Evolutionary conservation across 2,113 vertebrate genomes (phyloP).

Genomic region (Sarotherodon lohbergeri): DNA sequence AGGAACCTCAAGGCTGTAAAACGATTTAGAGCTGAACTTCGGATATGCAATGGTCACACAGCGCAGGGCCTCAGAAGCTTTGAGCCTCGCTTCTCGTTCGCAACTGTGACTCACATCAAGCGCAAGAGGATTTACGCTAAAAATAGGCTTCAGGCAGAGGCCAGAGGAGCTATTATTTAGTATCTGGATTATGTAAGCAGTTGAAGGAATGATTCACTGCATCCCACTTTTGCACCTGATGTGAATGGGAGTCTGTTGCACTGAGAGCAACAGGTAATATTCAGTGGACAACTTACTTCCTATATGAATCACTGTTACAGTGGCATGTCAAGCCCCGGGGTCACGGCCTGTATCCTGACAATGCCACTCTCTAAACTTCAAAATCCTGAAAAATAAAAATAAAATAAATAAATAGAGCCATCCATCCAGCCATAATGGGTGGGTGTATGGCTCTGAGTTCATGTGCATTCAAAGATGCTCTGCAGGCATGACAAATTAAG

Average conservation of each 20-base stretch:
- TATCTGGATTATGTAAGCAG: constrained; percentile 11
- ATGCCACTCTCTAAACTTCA: neutral
- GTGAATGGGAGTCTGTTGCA: neutral
- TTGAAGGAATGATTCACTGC: constrained; percentile 9
- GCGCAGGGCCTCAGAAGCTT: neutral
- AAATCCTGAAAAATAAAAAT: neutral
- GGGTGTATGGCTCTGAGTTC: neutral
- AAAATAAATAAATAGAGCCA: neutral
- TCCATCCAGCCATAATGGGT: neutral
- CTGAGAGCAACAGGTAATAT: neutral
- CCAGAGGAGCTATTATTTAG: constrained; percentile 7
- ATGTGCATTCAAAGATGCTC: neutral
- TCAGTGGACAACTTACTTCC: neutral
- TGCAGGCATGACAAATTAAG: neutral
- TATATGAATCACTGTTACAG: neutral
- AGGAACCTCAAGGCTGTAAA: constrained; percentile 3
- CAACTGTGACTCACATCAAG: constrained; percentile 5
- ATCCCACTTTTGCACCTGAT: neutral
- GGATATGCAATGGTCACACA: neutral
- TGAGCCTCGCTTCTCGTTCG: neutral
- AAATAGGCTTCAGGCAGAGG: constrained; percentile 18
- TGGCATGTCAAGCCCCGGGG: neutral
- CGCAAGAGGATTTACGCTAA: constrained; percentile 20
- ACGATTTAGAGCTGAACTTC: neutral
- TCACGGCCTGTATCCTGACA: neutral